phyloP scores from a whole-genome alignment of 2,113 vertebrate genomes.

The Hyperopisus bebe region DNA sequence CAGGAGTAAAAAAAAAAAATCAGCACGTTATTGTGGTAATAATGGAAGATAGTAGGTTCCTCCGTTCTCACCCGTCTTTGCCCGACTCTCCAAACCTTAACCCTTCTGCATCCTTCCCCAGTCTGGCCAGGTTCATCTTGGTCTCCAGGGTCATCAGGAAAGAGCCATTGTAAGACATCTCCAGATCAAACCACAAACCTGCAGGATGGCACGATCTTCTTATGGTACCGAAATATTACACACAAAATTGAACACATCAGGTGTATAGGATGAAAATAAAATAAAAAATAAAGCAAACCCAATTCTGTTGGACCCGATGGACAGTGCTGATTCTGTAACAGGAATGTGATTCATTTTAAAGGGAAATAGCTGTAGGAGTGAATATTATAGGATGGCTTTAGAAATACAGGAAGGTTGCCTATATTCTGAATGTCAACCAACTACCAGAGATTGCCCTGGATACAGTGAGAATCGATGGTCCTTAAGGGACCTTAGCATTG shows the following conservation, averaged over 20 bases:
- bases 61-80: constrained; percentile 81
- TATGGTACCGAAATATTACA: not conserved
- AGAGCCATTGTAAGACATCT: constrained; percentile 88
- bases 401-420: not conserved
- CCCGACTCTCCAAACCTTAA: constrained; percentile 73
- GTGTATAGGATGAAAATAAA: not conserved
- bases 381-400: not conserved
- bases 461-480: not conserved
- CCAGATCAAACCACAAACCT: constrained; percentile 96
- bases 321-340: not conserved
- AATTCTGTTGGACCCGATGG: not conserved
- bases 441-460: not conserved
- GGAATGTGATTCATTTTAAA: not conserved
- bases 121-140: constrained; percentile 94
- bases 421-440: not conserved
- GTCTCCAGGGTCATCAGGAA: constrained; percentile 97
- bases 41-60: too few relatives aligned
- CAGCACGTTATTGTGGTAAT: not conserved
- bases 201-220: not conserved
- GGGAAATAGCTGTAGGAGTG: not conserved
- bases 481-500: not conserved
- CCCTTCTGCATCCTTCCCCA: constrained; percentile 91
- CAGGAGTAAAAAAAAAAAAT: not conserved
- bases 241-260: not conserved
- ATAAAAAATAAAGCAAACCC: not conserved